Conservation (phyloP, 2,888 invertebrate genomes). For the Cerastoderma edule region DNA sequence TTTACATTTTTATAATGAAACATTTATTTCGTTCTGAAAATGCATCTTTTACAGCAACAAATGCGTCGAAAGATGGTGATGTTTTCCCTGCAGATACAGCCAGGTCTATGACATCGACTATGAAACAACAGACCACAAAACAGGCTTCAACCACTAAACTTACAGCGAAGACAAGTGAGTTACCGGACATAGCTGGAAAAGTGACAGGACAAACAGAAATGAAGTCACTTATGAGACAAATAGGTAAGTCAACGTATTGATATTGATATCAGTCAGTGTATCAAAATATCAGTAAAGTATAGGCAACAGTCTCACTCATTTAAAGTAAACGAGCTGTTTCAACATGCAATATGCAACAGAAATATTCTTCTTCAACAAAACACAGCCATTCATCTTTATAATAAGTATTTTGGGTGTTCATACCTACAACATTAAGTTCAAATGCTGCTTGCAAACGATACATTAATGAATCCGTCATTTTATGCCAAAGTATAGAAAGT, state of each 20-base stretch:
- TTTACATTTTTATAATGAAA: too few species aligned
- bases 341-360: too few species aligned
- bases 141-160: background rate
- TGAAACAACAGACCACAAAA: background rate
- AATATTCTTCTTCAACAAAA: too few species aligned
- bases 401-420: background rate
- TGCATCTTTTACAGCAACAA: background rate
- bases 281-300: background rate
- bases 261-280: background rate
- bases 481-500: background rate
- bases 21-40: background rate
- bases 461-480: too few species aligned
- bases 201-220: slow-evolving; percentile 1
- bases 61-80: background rate
- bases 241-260: background rate
- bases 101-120: background rate
- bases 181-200: background rate
- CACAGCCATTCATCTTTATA: too few species aligned
- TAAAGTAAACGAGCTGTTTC: background rate
- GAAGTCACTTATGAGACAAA: background rate
- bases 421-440: background rate
- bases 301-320: background rate
- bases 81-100: background rate
- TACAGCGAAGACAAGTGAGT: background rate
- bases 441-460: too few species aligned